Percentiles rank a stretch among this genome's conserved stretches.
Evolutionary conservation across 1,140 invertebrate species (phyloP).

Genomic region (Trypoxylus dichotomus): DNA sequence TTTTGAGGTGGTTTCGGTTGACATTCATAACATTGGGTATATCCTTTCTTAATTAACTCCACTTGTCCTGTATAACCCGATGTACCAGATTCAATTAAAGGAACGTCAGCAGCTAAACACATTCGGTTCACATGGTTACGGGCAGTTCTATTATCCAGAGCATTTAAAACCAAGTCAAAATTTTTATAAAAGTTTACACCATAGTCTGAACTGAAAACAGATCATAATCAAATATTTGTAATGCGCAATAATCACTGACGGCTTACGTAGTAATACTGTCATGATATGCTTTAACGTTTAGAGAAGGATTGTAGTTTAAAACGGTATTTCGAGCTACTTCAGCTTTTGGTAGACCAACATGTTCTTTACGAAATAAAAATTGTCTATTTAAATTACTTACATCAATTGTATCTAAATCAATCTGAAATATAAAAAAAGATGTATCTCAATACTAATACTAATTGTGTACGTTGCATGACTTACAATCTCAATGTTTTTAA

Average conservation of each 20-base stretch:
- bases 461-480: slow-evolving; percentile 53
- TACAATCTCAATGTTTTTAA: slow-evolving; percentile 93
- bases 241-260: not conserved
- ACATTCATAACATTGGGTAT: slow-evolving; percentile 98
- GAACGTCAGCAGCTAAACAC: slow-evolving; percentile 93
- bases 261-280: slow-evolving; percentile 90
- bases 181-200: slow-evolving; percentile 89
- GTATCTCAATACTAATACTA: not conserved
- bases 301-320: slow-evolving; percentile 84
- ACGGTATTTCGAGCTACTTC: slow-evolving; percentile 87
- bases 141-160: slow-evolving; percentile 94
- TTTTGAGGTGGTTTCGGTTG: slow-evolving; percentile 88
- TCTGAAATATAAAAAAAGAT: slow-evolving; percentile 61
- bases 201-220: slow-evolving; percentile 78
- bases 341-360: slow-evolving; percentile 97
- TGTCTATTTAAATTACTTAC: slow-evolving; percentile 99
- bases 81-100: slow-evolving; percentile 95
- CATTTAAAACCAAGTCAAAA: slow-evolving; percentile 94
- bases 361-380: slow-evolving; percentile 96
- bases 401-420: slow-evolving; percentile 99
- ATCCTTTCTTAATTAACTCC: slow-evolving; percentile 82
- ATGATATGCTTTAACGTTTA: slow-evolving; percentile 87
- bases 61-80: slow-evolving; percentile 96
- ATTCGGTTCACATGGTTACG: slow-evolving; percentile 98
- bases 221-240: slow-evolving; percentile 31